Base-by-base conservation (phyloP, 2,888 invertebrate genomes). In the Dasysyrphus albostriatus region DNA sequence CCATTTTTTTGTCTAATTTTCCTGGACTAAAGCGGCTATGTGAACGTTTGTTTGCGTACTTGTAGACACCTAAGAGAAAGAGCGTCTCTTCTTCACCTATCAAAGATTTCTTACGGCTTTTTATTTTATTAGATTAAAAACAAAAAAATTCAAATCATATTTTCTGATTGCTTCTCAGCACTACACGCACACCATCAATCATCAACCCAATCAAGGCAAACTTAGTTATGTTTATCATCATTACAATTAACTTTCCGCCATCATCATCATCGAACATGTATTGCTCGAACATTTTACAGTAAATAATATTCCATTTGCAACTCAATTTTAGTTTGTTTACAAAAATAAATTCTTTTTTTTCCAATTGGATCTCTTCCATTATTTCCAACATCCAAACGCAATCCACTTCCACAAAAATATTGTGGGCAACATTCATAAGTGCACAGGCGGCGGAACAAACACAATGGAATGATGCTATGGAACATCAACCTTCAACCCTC, bases 191-290 rank as follows among this genome's bases (percentile, higher is more conserved):
- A 34, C 16, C 34, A 58, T 39, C 59, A 39, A 39, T 44, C 44
- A n/a, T 9, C 10, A 24, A 29, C 7, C 29, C 42, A 39, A 61
- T 29, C 44, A 44, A 44, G n/a, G n/a, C 44, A n/a, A 44, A 44
- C 14, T 1, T 12, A 44, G n/a, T 44, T 29, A 29, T 29, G 29
- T 65, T 47, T 65, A 63, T 44, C 63, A 47, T 32, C 16, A 47
- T 47, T 65, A 63, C 29, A 44, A 47, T 32, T 16, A 32, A 47
- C 8, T 19, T 12, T 69, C 69, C 39, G 54, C 69, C 69, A 69
- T 69, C 51, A 69, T 39, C 69, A n/a, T 69, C 51, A 69, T 39
- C 69, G 10, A 69, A 69, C 69, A 69, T 54, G 69, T 69, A 54
- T 24, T 6, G 5, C 9, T 29, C 39, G 4, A 69, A 39, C 29